Evolutionary conservation across 2,797 vertebrate genomes (phyloP), one percentile per base, ranked within the genome.

Genomic region (Danio choprae): DNA sequence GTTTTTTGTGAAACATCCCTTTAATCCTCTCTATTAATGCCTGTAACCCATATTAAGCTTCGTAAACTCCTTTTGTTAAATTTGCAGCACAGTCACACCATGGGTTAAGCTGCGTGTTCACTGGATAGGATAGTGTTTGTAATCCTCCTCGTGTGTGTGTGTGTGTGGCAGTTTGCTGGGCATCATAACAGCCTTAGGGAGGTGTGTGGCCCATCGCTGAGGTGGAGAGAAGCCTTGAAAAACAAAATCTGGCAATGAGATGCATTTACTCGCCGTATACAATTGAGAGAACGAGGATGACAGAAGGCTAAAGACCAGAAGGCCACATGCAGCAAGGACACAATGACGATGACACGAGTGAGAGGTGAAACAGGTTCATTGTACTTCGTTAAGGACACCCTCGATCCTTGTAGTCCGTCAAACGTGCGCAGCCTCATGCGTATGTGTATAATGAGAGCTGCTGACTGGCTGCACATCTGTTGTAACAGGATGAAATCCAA

Each of bases 401-500:
- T 77, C 7, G 4, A 46, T 59, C 20, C 12, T 63, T 70, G 73
- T 69, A 59, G 40, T 18, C 41, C 60, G 22, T 71, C 7, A 62
- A 60, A 56, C 46, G 16, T 59, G 46, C 41, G 51, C 36, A 48
- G 16, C 29, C 29, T 62, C 48, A 13, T 44, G 22, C 44, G 63
- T 73, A 36, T 22, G 55, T 74, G 51, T 16, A 51, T 36, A 43
- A 11, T 11, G n/a, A 75, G 59, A 71, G 40, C 10, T 60, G 78
- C 46, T 67, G 68, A 50, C 65, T 60, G 44, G 58, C 48, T 50
- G 29, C 16, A n/a, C 67, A 62, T 67, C 62, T 81, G 71, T 56
- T 81, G 38, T 81, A 81, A 78, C 11, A 41, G 62, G 48, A 77
- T 74, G 69, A 64, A 75, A 81, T 65, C 76, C 70, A 79, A 69